These are phyloP conservation scores for Perccottus glenii DNA, from an alignment of 2,113 vertebrate genomes.

Conservation along the genomic window DNA sequence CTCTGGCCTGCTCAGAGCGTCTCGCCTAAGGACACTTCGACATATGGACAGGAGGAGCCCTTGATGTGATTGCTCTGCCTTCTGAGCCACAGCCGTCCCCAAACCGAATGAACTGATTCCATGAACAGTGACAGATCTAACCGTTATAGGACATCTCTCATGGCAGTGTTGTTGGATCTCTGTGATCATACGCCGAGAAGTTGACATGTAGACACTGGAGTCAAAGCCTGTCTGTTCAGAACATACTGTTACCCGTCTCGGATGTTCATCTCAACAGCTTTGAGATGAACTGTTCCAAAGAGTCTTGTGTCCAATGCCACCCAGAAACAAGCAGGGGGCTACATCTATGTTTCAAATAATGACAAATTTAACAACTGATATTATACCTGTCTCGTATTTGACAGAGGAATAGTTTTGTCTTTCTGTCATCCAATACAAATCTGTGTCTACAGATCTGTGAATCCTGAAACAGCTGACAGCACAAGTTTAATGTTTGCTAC, in stretches of 20 bases:
- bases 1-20: neutral
- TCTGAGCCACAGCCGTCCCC: slow-evolving; percentile 7
- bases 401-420: no score
- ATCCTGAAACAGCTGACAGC: no score
- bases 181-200: neutral
- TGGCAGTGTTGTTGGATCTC: neutral
- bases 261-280: no score
- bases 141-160: neutral
- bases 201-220: neutral
- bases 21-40: neutral
- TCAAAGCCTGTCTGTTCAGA: neutral
- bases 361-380: no score
- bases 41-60: slow-evolving; percentile 15
- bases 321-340: no score
- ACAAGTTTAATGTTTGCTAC: no score
- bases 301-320: no score
- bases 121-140: slow-evolving; percentile 14
- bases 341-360: no score
- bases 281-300: no score
- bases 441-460: no score
- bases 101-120: slow-evolving; percentile 1
- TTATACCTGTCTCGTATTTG: no score
- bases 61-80: slow-evolving; percentile 9
- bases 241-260: neutral
- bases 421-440: no score